Conservation (phyloP, 2,888 invertebrate species). For the Ophonus ardosiacus region DNA sequence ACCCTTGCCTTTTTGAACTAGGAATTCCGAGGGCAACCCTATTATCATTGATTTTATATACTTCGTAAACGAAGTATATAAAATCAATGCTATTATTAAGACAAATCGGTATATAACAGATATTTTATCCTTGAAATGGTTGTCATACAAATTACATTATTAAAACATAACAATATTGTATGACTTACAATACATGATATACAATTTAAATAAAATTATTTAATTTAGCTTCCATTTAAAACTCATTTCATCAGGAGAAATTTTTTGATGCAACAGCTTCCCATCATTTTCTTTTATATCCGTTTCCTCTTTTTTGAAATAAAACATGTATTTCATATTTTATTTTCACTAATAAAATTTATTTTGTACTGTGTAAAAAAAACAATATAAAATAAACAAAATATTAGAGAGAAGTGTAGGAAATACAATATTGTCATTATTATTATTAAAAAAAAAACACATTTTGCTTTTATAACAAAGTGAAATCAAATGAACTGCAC, state of each 20-base stretch:
- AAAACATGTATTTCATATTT: background rate
- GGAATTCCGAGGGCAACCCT: too few relatives aligned
- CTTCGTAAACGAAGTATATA: too few relatives aligned
- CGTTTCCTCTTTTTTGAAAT: background rate
- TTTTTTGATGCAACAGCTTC: background rate
- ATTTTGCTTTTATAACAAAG: slow-evolving; percentile 52
- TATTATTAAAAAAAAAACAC: slow-evolving; percentile 40
- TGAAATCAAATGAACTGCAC: slow-evolving; percentile 41
- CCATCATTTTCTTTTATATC: background rate
- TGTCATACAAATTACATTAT: too few relatives aligned
- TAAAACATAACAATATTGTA: too few relatives aligned
- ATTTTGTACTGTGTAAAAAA: background rate
- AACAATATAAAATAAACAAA: slow-evolving; percentile 14
- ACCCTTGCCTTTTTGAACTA: too few relatives aligned
- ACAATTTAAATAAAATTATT: background rate
- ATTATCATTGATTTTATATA: too few relatives aligned
- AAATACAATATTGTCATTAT: slow-evolving; percentile 8
- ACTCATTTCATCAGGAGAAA: background rate
- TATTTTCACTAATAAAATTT: slow-evolving; percentile 8
- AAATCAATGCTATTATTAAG: too few relatives aligned
- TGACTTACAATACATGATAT: too few relatives aligned
- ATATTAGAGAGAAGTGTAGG: slow-evolving; percentile 4
- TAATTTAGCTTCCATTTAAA: background rate
- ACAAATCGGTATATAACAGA: too few relatives aligned
- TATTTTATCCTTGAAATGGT: too few relatives aligned